These are phyloP conservation scores for Dynastes grantii DNA, from an alignment of 2,888 invertebrate species.

Conservation along the genomic window DNA sequence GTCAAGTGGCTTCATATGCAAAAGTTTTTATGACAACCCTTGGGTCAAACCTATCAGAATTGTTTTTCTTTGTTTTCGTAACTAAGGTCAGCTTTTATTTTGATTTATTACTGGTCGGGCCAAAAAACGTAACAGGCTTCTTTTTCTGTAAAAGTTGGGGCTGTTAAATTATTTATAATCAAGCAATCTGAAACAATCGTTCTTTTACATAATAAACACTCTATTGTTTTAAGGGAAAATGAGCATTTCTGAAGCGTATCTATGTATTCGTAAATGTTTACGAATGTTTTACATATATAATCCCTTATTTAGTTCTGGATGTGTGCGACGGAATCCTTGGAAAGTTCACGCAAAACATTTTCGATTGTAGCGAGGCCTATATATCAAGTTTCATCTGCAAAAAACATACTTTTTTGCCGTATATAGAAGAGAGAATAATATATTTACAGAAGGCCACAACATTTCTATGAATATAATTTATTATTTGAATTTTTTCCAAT, in stretches of 20 bases:
- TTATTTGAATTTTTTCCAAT: slow-evolving; percentile 14
- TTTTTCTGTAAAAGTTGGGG: slow-evolving; percentile 28
- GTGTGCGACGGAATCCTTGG: background rate
- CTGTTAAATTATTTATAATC: slow-evolving; percentile 47
- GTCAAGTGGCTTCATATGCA: slow-evolving; percentile 33
- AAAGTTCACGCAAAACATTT: slow-evolving; percentile 7
- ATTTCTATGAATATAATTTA: slow-evolving; percentile 25
- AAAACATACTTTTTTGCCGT: background rate
- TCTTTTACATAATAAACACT: slow-evolving; percentile 31
- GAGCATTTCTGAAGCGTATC: background rate
- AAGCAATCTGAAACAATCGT: slow-evolving; percentile 14
- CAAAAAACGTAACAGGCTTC: slow-evolving; percentile 21
- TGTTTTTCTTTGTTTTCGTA: slow-evolving; percentile 36
- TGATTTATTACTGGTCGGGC: slow-evolving; percentile 21
- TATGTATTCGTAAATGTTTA: background rate
- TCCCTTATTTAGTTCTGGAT: background rate
- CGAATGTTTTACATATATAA: slow-evolving; percentile 10
- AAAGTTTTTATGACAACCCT: slow-evolving; percentile 43
- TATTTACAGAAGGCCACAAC: slow-evolving; percentile 9
- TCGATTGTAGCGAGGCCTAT: background rate
- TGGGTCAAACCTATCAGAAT: slow-evolving; percentile 39
- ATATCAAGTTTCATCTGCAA: slow-evolving; percentile 7
- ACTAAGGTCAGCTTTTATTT: slow-evolving; percentile 39
- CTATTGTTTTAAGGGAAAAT: background rate
- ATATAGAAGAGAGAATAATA: slow-evolving; percentile 10